Conservation (phyloP, 2,113 vertebrate species). For the Rostratula benghalensis region DNA sequence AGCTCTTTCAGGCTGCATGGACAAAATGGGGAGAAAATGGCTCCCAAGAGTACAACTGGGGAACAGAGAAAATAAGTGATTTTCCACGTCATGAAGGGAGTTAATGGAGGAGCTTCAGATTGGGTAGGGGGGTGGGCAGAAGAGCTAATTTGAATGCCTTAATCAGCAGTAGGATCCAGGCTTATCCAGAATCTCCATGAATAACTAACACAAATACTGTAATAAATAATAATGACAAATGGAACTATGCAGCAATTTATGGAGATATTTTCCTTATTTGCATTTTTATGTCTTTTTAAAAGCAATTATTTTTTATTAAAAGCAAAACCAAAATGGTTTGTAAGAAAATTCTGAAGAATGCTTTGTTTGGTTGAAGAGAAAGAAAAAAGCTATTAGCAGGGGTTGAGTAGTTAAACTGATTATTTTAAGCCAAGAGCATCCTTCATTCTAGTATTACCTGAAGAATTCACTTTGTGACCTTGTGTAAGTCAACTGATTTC, state of each 20-base stretch:
- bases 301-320: not conserved
- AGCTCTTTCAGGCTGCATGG: not conserved
- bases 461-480: not conserved
- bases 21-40: not conserved
- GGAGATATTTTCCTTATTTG: not conserved
- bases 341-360: not conserved
- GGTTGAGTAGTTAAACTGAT: not conserved
- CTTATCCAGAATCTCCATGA: not conserved
- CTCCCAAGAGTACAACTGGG: not conserved
- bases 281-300: slow-evolving; percentile 9
- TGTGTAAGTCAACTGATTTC: not conserved
- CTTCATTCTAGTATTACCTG: not conserved
- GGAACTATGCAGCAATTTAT: not conserved
- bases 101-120: not conserved
- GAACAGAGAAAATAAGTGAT: not conserved
- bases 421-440: not conserved
- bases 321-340: not conserved
- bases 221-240: slow-evolving; percentile 30
- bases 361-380: not conserved
- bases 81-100: not conserved
- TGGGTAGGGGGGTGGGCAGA: not conserved
- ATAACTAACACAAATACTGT: not conserved
- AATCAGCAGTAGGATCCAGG: not conserved
- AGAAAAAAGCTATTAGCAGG: not conserved
- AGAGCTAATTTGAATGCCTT: not conserved